Evolutionary conservation across 2,113 vertebrate species (phyloP), one percentile per base, ranked within the genome.

Genomic region (Entomyzon cyanotis): DNA sequence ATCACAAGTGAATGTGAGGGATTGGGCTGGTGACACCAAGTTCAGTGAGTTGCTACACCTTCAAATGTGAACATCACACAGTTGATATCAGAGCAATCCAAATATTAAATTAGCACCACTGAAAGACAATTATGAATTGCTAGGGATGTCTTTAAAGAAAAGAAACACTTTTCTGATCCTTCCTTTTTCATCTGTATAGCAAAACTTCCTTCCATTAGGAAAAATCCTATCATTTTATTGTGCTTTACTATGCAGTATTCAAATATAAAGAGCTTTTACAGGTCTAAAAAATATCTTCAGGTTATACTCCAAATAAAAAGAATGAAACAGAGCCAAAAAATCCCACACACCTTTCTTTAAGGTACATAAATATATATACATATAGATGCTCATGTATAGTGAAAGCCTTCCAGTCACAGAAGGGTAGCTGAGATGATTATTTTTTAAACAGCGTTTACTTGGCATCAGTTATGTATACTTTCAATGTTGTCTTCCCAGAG

Each of bases 1-100:
- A 0, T 37, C 41, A 35, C 1, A 20, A 50, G 6, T 76, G 62
- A 82, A 52, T 0, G 0, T 46, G 74, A 27, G 10, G 44, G 21
- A 64, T n/a, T 71, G 8, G 11, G 9, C 18, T 76, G 20, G 9
- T 37, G 46, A 27, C 31, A 47, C 12, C 5, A 42, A 67, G 39
- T 60, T 77, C 24, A 60, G 20, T 33, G 37, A 68, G 46, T 10
- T 78, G 20, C 13, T 71, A 8, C 5, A 28, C 16, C 17, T 65
- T 47, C 0, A 0, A 83, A 63, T 76, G 21, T 73, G 30, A 93
- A 1, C 28, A 52, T 20, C 7, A 11, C 44, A 71, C 5, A 50
- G 53, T 0, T 84, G 28, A 7, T 42, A 20, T 50, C 28, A 55
- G 16, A 82, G 23, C 37, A 73, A 3, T 2, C 10, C 55, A 76